Base-by-base conservation (phyloP, 2,888 invertebrate genomes). In the Drosophila pseudotalamancana region DNA sequence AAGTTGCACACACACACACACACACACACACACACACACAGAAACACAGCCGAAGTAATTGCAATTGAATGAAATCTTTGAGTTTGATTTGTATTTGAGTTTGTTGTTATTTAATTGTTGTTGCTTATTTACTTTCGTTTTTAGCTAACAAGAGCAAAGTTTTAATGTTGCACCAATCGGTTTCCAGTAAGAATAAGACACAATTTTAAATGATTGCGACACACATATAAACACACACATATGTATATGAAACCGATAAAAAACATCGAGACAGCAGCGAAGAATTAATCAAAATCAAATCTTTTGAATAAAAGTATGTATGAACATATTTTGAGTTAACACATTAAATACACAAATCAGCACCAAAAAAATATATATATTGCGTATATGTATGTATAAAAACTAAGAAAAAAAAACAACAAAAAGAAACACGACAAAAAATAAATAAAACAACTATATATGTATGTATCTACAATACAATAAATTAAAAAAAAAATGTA, bases 191-290 rank as follows among this genome's bases (percentile, higher is more conserved):
- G 25, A 14, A 27, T 16, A 6, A 35, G 16, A n/a, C 25, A 19
- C 11, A 48, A 54, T 14, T 56, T 66, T 56, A 71, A 53, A 61
- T 71, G 49, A 73, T 53, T 61, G 60, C 53, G 53, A 62, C 19
- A 50, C 34, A 45, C 51, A 57, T 23, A 32, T 25, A 42, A 18
- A 37, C 21, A 51, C 40, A 39, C 45, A 23, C 34, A 37, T 25
- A 54, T 34, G 21, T 35, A 49, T 21, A 53, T 14, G 8, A 6
- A 42, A 25, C 8, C 14, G 37, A 37, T 32, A 53, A 46, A n/a
- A 43, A 35, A 29, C 35, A 54, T 37, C 54, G 27, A 37, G 19
- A n/a, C 34, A 35, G n/a, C 54, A 54, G 54, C 54, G 16, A 43
- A 29, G 31, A 57, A 50, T 54, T 19, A 48, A 39, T 39, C 27